A percentile compares a stretch with the other conserved stretches of the same genome.
phyloP scores from a whole-genome alignment of 2,113 vertebrate genomes.

The Psettodes erumei region DNA sequence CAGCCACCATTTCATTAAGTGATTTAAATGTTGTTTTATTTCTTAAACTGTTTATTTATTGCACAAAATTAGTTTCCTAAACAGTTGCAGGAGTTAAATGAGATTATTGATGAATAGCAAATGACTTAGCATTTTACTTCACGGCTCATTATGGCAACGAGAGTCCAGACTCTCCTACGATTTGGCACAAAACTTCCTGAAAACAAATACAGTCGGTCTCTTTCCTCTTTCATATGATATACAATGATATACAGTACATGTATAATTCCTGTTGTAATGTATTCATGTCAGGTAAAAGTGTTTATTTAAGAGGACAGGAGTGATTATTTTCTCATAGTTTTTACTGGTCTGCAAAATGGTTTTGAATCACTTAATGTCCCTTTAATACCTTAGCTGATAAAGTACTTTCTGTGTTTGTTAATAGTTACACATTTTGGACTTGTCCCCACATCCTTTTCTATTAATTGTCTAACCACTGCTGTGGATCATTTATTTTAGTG shows the following conservation, averaged over 20 bases:
- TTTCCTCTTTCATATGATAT: too few species aligned
- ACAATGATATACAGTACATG: too few species aligned
- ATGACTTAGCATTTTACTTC: too few species aligned
- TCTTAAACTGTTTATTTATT: neutral
- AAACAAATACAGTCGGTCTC: too few species aligned
- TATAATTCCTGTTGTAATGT: too few species aligned
- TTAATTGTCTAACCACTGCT: neutral
- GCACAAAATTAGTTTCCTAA: neutral
- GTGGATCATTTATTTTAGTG: neutral
- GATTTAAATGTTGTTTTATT: neutral
- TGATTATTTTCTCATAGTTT: too few species aligned
- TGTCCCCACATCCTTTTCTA: neutral
- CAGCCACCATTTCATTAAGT: neutral
- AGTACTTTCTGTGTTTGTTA: neutral
- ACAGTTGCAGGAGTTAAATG: neutral
- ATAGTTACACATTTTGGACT: too few species aligned
- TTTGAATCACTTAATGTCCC: neutral
- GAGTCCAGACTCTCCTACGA: neutral
- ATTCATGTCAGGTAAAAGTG: too few species aligned
- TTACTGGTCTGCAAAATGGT: neutral
- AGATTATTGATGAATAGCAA: neutral
- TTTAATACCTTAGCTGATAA: neutral
- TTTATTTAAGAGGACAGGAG: too few species aligned
- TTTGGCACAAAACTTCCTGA: neutral
- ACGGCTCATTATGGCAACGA: too few species aligned